Base-by-base conservation (phyloP, 2,797 vertebrate genomes). In the Clarias platycephalus region DNA sequence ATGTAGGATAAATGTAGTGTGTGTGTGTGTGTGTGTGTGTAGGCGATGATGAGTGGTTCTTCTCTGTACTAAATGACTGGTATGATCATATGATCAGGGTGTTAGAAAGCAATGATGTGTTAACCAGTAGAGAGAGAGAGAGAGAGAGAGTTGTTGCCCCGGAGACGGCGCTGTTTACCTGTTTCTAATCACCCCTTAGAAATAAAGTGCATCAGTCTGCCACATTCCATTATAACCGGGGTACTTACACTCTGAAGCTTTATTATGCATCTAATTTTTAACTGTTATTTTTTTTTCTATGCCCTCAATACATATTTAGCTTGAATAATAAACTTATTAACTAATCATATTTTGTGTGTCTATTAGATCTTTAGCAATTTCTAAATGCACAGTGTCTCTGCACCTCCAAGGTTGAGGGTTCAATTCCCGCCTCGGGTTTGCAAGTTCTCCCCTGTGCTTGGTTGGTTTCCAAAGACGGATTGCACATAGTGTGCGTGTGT, bases 91-190 rank as follows among this genome's bases (percentile, higher is more conserved):
- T 64, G 15, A 55, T 1, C 75, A 62, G 68, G 57, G 26, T 53
- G 70, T n/a, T 24, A 7, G 7, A 72, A 49, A 49, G 70, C 24
- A 26, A 16, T 79, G 60, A 1, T 55, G 13, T 53, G 5, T 57
- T 31, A 76, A 26, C 44, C 13, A 44, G 40, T 13, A 63, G 77
- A 80, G 60, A 44, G 15, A 75, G 28, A 63, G 57, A 62, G 31
- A 26, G 44, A 28, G 13, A 34, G 28, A 20, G 22, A 53, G 40
- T n/a, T 49, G 70, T 72, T 72, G 70, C 44, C 40, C 24, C 0
- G 70, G 70, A 72, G 26, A 75, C 49, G 26, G 55, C 4, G 7
- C 8, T 75, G 72, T 75, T 75, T 57, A 75, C 49, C 26, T 75
- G 24, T 57, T 13, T 13, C 49, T 31, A 12, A 18, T 55, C 13